phyloP scores from a whole-genome alignment of 2,888 invertebrate genomes.

The Linnaemya vulpina region DNA sequence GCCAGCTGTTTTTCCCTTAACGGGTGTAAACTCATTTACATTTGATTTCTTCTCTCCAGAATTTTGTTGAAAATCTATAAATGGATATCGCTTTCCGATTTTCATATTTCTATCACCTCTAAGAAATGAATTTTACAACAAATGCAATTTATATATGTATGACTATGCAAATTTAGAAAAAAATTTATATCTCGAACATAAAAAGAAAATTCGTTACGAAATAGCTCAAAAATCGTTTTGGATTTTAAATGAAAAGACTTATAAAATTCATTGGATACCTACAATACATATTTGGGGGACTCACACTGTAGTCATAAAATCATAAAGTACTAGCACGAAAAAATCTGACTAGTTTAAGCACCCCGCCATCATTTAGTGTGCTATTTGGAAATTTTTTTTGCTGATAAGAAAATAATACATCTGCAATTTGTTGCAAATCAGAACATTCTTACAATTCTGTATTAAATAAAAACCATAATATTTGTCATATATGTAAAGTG shows the following conservation, averaged over 20 bases:
- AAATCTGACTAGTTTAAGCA: no score
- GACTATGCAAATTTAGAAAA: not conserved
- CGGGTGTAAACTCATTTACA: conserved; percentile 2
- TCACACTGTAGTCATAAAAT: no score
- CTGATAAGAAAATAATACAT: no score
- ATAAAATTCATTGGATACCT: no score
- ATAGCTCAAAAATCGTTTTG: not conserved
- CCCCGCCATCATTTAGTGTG: no score
- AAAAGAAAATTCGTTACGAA: not conserved
- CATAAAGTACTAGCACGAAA: no score
- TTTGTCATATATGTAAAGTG: no score
- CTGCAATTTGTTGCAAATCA: no score
- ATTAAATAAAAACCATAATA: no score
- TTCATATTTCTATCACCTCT: not conserved
- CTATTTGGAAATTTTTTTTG: no score
- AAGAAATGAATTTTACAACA: conserved; percentile 30
- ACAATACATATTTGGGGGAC: no score
- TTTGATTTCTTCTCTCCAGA: not conserved
- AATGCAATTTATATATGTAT: not conserved
- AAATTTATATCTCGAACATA: not conserved
- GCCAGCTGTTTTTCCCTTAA: not conserved
- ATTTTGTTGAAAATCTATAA: not conserved
- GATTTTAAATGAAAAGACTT: not conserved
- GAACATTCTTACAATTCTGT: no score
- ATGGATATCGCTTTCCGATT: not conserved